Base-by-base conservation (phyloP, 2,113 vertebrate genomes). In the Alces alces region DNA sequence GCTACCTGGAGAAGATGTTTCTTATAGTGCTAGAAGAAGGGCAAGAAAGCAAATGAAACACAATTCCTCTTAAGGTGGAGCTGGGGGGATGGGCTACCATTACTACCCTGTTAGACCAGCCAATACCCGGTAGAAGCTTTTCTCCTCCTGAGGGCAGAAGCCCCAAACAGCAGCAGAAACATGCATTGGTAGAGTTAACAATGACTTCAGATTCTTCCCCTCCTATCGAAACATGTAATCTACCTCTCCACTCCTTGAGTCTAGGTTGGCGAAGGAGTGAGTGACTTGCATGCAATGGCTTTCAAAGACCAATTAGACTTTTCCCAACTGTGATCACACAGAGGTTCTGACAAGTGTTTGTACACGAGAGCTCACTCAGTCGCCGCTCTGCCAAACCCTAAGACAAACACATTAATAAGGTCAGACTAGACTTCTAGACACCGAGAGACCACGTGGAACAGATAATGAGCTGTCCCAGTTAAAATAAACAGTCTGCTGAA, bases 41-140 rank as follows among this genome's bases (percentile, higher is more conserved):
- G 12, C 23, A 82, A 76, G 36, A 76, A 91, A 43, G 23, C 4
- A 85, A 45, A 5, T 73, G 11, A 92, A 89, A 50, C 11, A 47
- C 47, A 39, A 4, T 45, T 8, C 11, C n/a, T 66, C 79, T 50
- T 15, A 78, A 64, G 16, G 7, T 25, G 5, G 23, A 45, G 27
- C 1, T 16, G 61, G 58, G 17, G 10, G 58, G 7, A 50, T 21
- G 2, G 5, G 6, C 5, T 4, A 1, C 8, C 3, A 2, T 64
- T 45, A 28, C 23, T 16, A 14, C 3, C 7, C 50, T 12, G 43
- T 27, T 27, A n/a, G n/a, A 13, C 52, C 17, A 73, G 52, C 16
- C 55, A 52, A 12, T 52, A 23, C 39, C 89, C 5, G 3, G 10
- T 73, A 61, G 73, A 19, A 66, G 7, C 8, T n/a, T 36, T 70